Percentiles rank a stretch among this genome's conserved stretches.
These are phyloP conservation scores for Coelopa frigida DNA, from an alignment of 1,140 invertebrate genomes.

Conservation along the genomic window DNA sequence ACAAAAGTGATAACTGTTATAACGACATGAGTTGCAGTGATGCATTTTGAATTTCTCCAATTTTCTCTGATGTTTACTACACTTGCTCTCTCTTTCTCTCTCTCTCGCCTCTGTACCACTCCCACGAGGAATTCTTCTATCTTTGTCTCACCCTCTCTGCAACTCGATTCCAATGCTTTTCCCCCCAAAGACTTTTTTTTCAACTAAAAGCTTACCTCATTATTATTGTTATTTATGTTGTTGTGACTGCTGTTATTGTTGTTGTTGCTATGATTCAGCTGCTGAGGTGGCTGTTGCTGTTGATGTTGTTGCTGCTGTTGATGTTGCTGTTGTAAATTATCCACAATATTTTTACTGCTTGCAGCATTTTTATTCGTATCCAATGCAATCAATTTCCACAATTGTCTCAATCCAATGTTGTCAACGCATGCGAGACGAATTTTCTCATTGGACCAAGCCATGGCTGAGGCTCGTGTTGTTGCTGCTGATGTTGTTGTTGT, in stretches of 20 bases:
- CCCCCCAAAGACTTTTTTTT: no score
- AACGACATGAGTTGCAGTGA: no score
- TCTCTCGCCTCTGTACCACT: no score
- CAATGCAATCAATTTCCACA: conserved; percentile 42
- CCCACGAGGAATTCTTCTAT: no score
- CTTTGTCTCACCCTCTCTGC: no score
- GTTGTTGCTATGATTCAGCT: conserved; percentile 10
- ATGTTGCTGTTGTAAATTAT: conserved; percentile 13
- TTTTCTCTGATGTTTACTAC: no score
- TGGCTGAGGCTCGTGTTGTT: conserved; percentile 16
- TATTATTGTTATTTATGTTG: conserved; percentile 12
- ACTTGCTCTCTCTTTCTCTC: no score
- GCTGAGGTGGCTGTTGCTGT: conserved; percentile 17
- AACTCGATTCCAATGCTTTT: no score
- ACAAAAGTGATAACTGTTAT: no score
- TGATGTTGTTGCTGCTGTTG: conserved; percentile 17
- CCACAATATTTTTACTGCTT: no score
- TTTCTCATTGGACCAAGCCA: conserved; percentile 44
- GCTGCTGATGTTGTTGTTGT: conserved; percentile 13
- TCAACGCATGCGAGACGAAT: conserved; percentile 41
- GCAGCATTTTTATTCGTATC: conserved; percentile 21
- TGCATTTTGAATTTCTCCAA: no score
- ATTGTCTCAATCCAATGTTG: conserved; percentile 39
- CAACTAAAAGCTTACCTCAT: conserved; percentile 11
- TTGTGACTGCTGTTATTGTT: conserved; percentile 4